phyloP scores from a whole-genome alignment of 2,797 vertebrate genomes.

The Lindbergichthys nudifrons region DNA sequence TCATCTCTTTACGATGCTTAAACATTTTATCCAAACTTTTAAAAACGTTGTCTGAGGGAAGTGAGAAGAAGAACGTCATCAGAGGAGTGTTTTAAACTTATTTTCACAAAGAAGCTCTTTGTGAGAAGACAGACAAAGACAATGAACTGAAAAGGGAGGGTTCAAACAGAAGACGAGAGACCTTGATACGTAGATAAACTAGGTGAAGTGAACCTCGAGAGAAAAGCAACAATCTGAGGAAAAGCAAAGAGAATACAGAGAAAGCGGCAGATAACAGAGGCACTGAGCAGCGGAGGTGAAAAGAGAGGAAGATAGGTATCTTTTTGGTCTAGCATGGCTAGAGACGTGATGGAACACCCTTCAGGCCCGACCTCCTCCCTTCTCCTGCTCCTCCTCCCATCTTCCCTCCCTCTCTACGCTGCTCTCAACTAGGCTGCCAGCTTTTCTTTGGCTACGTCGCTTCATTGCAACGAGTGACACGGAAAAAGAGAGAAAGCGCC shows the following conservation, averaged over 20 bases:
- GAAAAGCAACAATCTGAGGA: conserved; percentile 6
- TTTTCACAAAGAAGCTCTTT: conserved; percentile 6
- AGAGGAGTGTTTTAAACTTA: conserved; percentile 19
- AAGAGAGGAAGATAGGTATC: conserved; percentile 7
- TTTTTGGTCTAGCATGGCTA: conserved; percentile 42
- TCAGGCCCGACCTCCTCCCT: conserved; percentile 68
- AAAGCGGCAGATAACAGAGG: conserved; percentile 9
- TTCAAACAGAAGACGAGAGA: conserved; percentile 18
- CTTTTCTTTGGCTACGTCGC: conserved; percentile 79
- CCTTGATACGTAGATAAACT: conserved; percentile 22
- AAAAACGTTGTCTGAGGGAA: conserved; percentile 21
- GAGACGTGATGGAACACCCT: conserved; percentile 65
- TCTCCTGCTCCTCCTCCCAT: conserved; percentile 52
- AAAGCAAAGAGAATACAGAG: not conserved
- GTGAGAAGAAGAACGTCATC: conserved; percentile 7
- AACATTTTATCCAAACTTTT: conserved; percentile 32
- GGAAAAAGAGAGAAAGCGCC: conserved; percentile 38
- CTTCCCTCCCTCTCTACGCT: conserved; percentile 70
- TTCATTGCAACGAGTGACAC: conserved; percentile 66
- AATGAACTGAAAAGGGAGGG: conserved; percentile 33
- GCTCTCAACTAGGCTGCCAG: conserved; percentile 87
- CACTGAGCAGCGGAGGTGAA: not conserved
- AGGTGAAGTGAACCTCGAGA: conserved; percentile 5
- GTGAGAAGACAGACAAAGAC: conserved; percentile 18
- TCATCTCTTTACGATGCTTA: conserved; percentile 24